Evolutionary conservation across 2,888 invertebrate genomes (phyloP), one percentile per base, ranked within the genome.

Genomic region (Euzophera pinguis): DNA sequence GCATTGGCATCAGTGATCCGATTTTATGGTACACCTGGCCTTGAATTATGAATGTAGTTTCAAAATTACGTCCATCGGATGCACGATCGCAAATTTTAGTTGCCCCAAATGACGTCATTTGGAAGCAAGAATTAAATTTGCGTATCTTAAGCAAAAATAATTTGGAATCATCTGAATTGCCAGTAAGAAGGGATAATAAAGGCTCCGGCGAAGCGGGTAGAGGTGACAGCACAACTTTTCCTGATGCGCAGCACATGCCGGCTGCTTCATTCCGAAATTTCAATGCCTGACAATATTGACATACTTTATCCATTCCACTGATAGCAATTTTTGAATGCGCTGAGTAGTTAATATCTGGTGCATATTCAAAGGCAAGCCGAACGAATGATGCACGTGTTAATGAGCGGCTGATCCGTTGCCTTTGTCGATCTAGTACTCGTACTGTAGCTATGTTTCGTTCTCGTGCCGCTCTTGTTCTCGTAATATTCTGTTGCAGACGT

Each of bases 41-140:
- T 32, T 64, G 62, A 0, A 66, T 38, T 42, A 64, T 66, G 53
- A 65, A 66, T 3, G 64, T 69, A 1, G 64, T 65, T 10, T 13
- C 41, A 42, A 47, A 47, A 2, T 61, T 62, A 10, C 61, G 62
- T 61, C 60, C 61, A 0, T 41, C 9, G 0, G 67, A 53, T 16
- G 56, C 53, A 0, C 59, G 60, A 29, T 47, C 60, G n/a, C n/a
- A n/a, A n/a, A n/a, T n/a, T n/a, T n/a, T n/a, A n/a, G n/a, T n/a
- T 7, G 56, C 64, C 1, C 65, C 63, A 61, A 66, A 66, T 10
- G 66, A 69, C 5, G 66, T 65, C 63, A 67, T 63, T 8, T 62
- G 10, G 38, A 45, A 42, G n/a, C 63, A 63, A 0, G 47, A 42
- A 51, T 63, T 64, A 8, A 62, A 65, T 42, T 59, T 61, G 9